These are phyloP conservation scores for Andrena dorsata DNA, from an alignment of 2,888 invertebrate species.

Conservation along the genomic window DNA sequence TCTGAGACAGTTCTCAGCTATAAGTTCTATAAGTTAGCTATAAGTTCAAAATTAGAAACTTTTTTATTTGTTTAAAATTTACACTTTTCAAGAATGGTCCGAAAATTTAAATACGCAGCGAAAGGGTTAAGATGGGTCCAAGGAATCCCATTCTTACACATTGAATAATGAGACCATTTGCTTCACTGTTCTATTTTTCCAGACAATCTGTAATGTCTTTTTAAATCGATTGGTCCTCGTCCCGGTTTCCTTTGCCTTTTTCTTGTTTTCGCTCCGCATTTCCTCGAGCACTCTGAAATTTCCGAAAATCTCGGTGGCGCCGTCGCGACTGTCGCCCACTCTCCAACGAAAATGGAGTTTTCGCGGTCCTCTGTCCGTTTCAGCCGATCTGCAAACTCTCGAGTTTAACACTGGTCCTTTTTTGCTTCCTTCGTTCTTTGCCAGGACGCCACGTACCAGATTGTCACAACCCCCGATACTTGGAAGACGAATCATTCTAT, in stretches of 20 bases:
- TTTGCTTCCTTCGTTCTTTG: slow-evolving; percentile 30
- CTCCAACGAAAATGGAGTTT: slow-evolving; percentile 35
- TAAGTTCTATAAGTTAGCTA: no score
- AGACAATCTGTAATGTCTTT: no score
- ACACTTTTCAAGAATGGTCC: no score
- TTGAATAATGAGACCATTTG: no score
- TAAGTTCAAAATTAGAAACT: no score
- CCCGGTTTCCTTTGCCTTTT: no score
- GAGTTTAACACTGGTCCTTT: slow-evolving; percentile 20
- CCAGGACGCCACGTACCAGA: neutral
- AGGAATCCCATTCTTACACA: no score
- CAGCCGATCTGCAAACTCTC: slow-evolving; percentile 51
- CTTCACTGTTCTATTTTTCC: no score
- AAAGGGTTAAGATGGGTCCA: no score
- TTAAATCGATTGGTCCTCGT: neutral
- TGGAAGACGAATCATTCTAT: neutral
- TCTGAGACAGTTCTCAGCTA: no score
- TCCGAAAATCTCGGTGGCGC: slow-evolving; percentile 58
- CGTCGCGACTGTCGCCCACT: slow-evolving; percentile 43
- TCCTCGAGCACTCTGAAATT: slow-evolving; percentile 34
- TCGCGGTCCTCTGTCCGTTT: slow-evolving; percentile 47
- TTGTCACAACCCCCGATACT: neutral
- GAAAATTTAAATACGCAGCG: no score
- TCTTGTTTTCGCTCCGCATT: slow-evolving; percentile 8
- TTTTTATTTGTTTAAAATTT: no score